Base-by-base conservation (phyloP, 2,888 invertebrate genomes). In the Quadriops clusia region DNA sequence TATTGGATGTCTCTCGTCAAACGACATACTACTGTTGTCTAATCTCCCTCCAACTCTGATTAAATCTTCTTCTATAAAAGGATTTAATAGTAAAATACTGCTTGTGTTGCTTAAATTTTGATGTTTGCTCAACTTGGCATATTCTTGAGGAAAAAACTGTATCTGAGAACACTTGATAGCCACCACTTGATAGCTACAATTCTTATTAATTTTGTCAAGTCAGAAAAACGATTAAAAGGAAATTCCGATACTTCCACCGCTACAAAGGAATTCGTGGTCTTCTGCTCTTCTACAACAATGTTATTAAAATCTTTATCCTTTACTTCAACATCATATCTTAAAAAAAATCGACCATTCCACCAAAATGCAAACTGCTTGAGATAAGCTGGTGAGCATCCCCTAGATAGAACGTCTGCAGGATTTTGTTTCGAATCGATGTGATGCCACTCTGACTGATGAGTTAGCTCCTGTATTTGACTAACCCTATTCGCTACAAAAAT, bases 41-140 rank as follows among this genome's bases (percentile, higher is more conserved):
- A 37, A 32, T 17, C 39, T 20, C 10, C 42, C 39, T n/a, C 41
- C 43, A 13, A 43, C 41, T 14, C 37, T 26, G 6, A 41, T 25
- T 23, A 43, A 27, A 10, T 34, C 37, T 7, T 31, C 17, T 15
- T 39, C 40, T 7, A 42, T 18, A 34, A 41, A 41, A 12, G 39
- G 34, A 29, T 23, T 36, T 23, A 42, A 22, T 14, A 15, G 16
- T 26, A 25, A 18, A 17, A 39, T 20, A 25, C 33, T 29, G 25
- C 25, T 33, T 13, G 23, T 33, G 14, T 13, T 9, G 17, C 12
- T 7, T 13, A 20, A 6, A 5, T 11, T 12, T 15, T 25, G 13
- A 14, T 15, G 9, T 25, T 25, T 25, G 10, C 15, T 22, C 8
- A 29, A 5, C 4, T 3, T 11, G 14, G 14, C 27, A 10, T 9